Conservation (phyloP, 2,888 invertebrate genomes). For the Hydroisotoma schaefferi region DNA sequence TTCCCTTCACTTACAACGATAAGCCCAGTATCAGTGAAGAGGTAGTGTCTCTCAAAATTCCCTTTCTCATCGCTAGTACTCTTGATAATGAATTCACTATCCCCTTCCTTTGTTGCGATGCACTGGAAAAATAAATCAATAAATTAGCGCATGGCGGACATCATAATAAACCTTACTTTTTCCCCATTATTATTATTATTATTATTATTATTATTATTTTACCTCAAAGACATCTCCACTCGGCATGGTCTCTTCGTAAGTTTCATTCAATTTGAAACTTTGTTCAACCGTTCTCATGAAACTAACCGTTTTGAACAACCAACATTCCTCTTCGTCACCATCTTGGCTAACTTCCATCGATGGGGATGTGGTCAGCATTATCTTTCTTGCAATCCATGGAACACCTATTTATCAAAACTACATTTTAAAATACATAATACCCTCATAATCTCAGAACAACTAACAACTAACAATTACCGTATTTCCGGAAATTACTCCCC, state of each 20-base stretch:
- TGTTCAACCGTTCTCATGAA: constrained; percentile 58
- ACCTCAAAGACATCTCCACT: constrained; percentile 57
- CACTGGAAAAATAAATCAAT: constrained; percentile 18
- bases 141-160: neutral
- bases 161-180: too few relatives aligned
- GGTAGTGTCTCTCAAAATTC: constrained; percentile 54
- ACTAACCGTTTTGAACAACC: constrained; percentile 61
- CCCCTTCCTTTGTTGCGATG: constrained; percentile 28
- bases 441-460: too few relatives aligned
- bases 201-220: constrained; percentile 19
- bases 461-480: neutral
- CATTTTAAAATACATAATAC: too few relatives aligned
- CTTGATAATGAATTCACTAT: constrained; percentile 25
- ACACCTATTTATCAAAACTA: too few relatives aligned
- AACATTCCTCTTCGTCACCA: constrained; percentile 54
- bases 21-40: constrained; percentile 48
- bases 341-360: constrained; percentile 52
- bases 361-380: constrained; percentile 63
- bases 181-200: neutral
- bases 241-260: constrained; percentile 65
- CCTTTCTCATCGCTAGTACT: constrained; percentile 49
- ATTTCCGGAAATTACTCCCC: neutral
- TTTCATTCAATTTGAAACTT: constrained; percentile 61
- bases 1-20: neutral
- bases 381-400: constrained; percentile 63